These are phyloP conservation scores for Tortricodes alternella DNA, from an alignment of 2,888 invertebrate species.

Conservation along the genomic window DNA sequence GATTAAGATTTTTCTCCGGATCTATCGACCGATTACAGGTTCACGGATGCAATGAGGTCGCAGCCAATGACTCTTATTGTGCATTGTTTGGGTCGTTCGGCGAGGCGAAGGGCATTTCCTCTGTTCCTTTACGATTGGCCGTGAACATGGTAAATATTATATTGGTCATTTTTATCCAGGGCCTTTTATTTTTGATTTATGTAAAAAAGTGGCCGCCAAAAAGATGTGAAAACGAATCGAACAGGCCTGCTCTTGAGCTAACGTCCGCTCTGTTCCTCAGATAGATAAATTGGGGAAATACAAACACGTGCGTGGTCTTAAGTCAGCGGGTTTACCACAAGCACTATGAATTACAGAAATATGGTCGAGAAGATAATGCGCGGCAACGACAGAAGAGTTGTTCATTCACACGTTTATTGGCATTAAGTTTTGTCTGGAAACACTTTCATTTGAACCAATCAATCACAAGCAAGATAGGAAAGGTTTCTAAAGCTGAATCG, in stretches of 20 bases:
- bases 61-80: conserved; percentile 70
- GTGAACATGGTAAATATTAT: conserved; percentile 58
- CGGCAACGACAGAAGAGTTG: conserved; percentile 9
- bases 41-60: conserved; percentile 68
- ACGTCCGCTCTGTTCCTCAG: neutral
- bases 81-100: conserved; percentile 64
- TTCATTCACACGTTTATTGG: neutral
- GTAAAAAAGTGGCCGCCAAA: no score
- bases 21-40: conserved; percentile 42
- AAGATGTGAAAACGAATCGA: neutral
- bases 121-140: conserved; percentile 58
- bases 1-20: conserved; percentile 10
- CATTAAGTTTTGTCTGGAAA: neutral
- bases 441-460: neutral
- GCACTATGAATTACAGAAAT: neutral
- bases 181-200: no score
- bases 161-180: no score
- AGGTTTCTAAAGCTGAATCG: no score
- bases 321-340: conserved; percentile 5
- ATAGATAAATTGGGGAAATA: neutral
- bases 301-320: neutral
- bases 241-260: neutral
- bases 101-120: conserved; percentile 74
- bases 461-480: no score
- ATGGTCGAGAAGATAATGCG: neutral